Percentiles rank a stretch among this genome's conserved stretches.
Conservation (phyloP, 2,113 vertebrate genomes). For the Hemiscyllium ocellatum region DNA sequence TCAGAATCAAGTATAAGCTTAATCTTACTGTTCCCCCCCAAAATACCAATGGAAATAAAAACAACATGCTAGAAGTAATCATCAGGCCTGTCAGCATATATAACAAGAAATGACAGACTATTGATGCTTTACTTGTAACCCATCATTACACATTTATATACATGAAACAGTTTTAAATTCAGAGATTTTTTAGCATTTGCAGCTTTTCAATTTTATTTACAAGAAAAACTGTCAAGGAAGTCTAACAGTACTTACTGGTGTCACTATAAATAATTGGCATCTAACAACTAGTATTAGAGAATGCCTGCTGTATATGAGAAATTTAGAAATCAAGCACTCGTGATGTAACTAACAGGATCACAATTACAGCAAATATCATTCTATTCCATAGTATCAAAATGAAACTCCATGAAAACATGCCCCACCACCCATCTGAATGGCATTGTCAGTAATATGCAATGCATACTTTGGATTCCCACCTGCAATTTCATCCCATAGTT, state of each 20-base stretch:
- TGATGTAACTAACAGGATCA: not conserved
- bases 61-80: not conserved
- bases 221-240: not conserved
- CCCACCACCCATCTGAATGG: not conserved
- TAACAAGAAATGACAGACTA: not conserved
- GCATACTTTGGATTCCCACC: not conserved
- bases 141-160: not conserved
- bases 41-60: not conserved
- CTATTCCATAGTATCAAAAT: not conserved
- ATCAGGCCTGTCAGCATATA: not conserved
- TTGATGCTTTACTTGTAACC: not conserved
- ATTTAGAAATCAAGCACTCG: not conserved
- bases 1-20: not conserved
- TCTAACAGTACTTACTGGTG: not conserved
- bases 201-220: not conserved
- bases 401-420: not conserved
- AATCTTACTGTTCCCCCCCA: not conserved
- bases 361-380: not conserved
- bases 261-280: not conserved
- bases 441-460: not conserved
- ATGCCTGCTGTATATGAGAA: not conserved
- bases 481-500: not conserved
- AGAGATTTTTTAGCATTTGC: not conserved
- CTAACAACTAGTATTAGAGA: not conserved
- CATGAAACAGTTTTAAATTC: not conserved